Evolutionary conservation across 2,888 invertebrate species (phyloP).

Genomic region (Furcula furcula): DNA sequence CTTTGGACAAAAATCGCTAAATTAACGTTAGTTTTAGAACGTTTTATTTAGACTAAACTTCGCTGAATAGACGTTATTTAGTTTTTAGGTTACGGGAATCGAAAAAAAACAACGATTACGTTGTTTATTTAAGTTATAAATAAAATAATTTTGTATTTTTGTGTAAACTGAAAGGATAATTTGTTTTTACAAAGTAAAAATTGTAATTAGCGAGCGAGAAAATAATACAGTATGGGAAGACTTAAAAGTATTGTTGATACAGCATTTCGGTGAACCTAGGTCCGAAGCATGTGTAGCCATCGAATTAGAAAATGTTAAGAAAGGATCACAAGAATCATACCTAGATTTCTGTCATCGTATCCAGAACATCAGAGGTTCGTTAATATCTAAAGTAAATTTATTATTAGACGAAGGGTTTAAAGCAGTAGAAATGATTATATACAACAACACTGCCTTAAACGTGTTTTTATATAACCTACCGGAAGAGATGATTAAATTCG

Average conservation of each 20-base stretch:
- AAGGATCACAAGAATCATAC: constrained; percentile 7
- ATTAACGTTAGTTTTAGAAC: too few species aligned
- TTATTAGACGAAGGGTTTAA: neutral
- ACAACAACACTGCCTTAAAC: constrained; percentile 14
- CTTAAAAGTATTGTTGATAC: constrained; percentile 3
- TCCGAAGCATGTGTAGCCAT: constrained; percentile 12
- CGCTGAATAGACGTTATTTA: too few species aligned
- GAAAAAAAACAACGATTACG: too few species aligned
- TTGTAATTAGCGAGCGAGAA: constrained; percentile 9
- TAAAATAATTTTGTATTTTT: too few species aligned
- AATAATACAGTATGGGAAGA: constrained; percentile 8
- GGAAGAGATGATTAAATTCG: constrained; percentile 8
- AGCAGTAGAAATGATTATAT: constrained; percentile 8
- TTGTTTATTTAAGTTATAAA: too few species aligned
- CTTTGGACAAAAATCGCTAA: too few species aligned
- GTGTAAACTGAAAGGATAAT: too few species aligned
- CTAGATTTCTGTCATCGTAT: constrained; percentile 14
- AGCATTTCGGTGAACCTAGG: constrained; percentile 16
- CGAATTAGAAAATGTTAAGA: constrained; percentile 10
- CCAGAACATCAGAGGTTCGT: constrained; percentile 2
- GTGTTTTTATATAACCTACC: constrained; percentile 13
- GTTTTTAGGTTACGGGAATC: too few species aligned
- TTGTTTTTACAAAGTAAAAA: neutral
- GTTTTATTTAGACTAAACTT: too few species aligned
- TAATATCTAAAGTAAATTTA: neutral